Evolutionary conservation across 2,113 vertebrate genomes (phyloP).

Genomic region (Zosterops lateralis): DNA sequence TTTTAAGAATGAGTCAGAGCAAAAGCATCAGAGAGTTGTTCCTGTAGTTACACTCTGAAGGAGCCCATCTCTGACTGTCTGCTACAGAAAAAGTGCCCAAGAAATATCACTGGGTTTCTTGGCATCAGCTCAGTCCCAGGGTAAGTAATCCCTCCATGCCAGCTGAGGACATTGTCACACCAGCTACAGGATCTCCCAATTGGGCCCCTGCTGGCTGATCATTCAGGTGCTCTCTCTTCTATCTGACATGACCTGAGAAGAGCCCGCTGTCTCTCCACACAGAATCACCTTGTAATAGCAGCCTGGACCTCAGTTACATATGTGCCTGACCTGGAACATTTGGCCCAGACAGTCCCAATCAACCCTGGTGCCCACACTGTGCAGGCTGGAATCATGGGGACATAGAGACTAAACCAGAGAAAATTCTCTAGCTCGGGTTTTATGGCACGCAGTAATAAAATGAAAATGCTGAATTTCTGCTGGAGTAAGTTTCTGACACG

Average conservation of each 20-base stretch:
- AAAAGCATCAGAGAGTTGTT: background rate
- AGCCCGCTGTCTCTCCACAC: background rate
- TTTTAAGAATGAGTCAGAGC: constrained; percentile 1
- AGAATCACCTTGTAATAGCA: too few species aligned
- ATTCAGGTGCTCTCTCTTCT: background rate
- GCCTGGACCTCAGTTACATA: background rate
- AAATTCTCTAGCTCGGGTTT: background rate
- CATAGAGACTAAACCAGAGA: background rate
- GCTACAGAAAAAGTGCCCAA: background rate
- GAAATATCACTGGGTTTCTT: background rate
- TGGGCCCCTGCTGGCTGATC: background rate
- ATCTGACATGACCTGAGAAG: background rate
- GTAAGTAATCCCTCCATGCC: background rate
- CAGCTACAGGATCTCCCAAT: background rate
- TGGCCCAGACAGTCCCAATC: background rate
- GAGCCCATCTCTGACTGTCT: background rate
- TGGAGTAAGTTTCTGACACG: background rate
- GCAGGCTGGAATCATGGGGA: background rate
- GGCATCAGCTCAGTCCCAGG: background rate
- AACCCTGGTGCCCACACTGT: background rate
- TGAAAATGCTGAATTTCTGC: background rate
- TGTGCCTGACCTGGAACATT: background rate
- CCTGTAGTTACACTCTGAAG: background rate
- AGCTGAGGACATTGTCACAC: background rate
- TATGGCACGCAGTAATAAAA: background rate